Evolutionary conservation across 2,113 vertebrate species (phyloP).

Genomic region (Paracanthobrama guichenoti): DNA sequence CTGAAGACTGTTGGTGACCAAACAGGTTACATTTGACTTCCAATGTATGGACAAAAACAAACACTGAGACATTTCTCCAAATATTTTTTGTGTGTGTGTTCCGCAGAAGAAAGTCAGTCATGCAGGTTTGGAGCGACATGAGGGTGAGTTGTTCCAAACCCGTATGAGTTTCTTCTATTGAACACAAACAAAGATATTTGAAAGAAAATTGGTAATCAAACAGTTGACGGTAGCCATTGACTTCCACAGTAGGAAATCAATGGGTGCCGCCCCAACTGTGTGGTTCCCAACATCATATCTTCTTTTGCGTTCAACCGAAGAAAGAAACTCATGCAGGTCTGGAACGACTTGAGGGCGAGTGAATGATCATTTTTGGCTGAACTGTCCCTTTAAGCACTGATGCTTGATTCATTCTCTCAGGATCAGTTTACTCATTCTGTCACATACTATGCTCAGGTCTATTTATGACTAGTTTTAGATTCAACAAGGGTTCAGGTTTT

Average conservation of each 20-base stretch:
- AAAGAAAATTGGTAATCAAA: no score
- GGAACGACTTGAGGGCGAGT: not conserved
- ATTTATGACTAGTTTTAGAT: slow-evolving; percentile 56
- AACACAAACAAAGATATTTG: no score
- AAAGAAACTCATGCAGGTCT: not conserved
- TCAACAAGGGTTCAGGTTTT: slow-evolving; percentile 46
- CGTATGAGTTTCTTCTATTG: no score
- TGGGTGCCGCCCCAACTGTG: no score
- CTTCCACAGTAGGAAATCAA: no score
- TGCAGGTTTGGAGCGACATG: not conserved
- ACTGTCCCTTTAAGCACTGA: slow-evolving; percentile 54
- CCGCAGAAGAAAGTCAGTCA: not conserved
- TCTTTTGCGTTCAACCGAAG: not conserved
- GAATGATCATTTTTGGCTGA: not conserved
- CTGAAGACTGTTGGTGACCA: not conserved
- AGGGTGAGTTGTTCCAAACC: no score
- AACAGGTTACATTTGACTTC: not conserved
- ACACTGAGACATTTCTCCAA: not conserved
- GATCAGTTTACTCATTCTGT: slow-evolving; percentile 64
- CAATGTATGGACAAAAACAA: not conserved
- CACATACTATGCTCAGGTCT: slow-evolving; percentile 57
- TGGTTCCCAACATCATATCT: not conserved
- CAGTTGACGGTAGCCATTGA: no score
- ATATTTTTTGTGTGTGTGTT: not conserved
- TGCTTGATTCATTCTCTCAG: slow-evolving; percentile 60